These are phyloP conservation scores for Cavia aperea DNA, from an alignment of 2,113 vertebrate species.

Conservation along the genomic window DNA sequence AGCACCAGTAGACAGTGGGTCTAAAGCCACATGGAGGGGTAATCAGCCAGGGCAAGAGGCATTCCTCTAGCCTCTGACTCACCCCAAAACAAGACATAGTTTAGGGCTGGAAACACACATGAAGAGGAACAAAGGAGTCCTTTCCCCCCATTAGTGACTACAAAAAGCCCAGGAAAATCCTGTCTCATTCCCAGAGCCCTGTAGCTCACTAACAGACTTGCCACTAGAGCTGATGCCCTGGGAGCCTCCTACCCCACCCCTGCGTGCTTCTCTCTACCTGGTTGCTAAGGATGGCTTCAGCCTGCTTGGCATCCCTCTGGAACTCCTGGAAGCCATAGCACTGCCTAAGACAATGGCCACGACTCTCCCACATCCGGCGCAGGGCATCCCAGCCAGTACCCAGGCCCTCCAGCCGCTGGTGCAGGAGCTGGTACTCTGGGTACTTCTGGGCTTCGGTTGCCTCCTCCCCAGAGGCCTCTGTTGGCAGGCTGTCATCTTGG, in stretches of 20 bases:
- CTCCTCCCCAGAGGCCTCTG: constrained; percentile 79
- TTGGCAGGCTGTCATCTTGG: constrained; percentile 75
- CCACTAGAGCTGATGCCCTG: not conserved
- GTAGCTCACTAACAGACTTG: not conserved
- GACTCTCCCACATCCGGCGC: constrained; percentile 88
- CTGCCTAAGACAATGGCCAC: constrained; percentile 83
- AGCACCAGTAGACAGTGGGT: not conserved
- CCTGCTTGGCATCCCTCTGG: constrained; percentile 89
- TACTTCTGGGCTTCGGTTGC: constrained; percentile 85
- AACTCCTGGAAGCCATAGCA: constrained; percentile 91
- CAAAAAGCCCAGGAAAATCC: not conserved
- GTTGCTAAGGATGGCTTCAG: constrained; percentile 88
- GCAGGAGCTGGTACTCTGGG: constrained; percentile 88
- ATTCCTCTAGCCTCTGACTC: not conserved
- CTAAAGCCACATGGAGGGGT: not conserved
- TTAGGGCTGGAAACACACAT: not conserved
- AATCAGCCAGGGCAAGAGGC: not conserved
- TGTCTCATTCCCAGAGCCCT: not conserved
- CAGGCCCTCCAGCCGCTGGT: constrained; percentile 84
- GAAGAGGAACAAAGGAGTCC: not conserved
- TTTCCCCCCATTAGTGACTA: not conserved
- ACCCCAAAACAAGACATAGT: not conserved
- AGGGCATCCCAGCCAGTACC: constrained; percentile 87
- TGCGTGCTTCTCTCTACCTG: constrained; percentile 80
- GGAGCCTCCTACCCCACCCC: not conserved